A percentile compares a stretch with the other conserved stretches of the same genome.
Conservation (phyloP, 1,140 invertebrate genomes). For the Varroa destructor region DNA sequence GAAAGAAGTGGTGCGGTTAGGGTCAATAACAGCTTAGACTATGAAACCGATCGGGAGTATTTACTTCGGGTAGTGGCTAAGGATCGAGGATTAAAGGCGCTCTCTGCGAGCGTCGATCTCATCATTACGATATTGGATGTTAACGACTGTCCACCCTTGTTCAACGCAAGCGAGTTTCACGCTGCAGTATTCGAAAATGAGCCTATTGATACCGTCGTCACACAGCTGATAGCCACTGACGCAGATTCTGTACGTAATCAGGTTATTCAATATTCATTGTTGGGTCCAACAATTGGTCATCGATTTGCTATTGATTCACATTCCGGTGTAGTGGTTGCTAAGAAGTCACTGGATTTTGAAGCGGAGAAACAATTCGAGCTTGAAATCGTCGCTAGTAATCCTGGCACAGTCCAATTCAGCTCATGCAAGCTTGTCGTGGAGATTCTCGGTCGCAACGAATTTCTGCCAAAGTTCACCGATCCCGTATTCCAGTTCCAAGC, state of each 20-base stretch:
- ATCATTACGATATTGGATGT: conserved; percentile 75
- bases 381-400: conserved; percentile 70
- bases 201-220: conserved; percentile 64
- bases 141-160: conserved; percentile 73
- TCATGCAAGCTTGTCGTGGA: conserved; percentile 58
- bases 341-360: conserved; percentile 74
- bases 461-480: conserved; percentile 75
- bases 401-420: conserved; percentile 63
- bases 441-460: conserved; percentile 81
- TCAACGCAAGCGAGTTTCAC: conserved; percentile 60
- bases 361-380: conserved; percentile 60
- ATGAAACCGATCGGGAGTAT: conserved; percentile 68
- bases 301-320: conserved; percentile 60
- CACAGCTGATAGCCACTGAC: conserved; percentile 61
- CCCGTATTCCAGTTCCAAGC: conserved; percentile 83
- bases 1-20: conserved; percentile 59
- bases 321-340: conserved; percentile 61
- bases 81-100: conserved; percentile 59
- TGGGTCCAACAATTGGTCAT: conserved; percentile 56
- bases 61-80: conserved; percentile 68
- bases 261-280: conserved; percentile 68
- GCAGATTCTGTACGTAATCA: conserved; percentile 81
- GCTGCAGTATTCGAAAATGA: conserved; percentile 77
- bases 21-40: conserved; percentile 67
- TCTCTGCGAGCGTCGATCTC: conserved; percentile 57